Base-by-base conservation (phyloP, 2,113 vertebrate genomes). In the Neogobius melanostomus region DNA sequence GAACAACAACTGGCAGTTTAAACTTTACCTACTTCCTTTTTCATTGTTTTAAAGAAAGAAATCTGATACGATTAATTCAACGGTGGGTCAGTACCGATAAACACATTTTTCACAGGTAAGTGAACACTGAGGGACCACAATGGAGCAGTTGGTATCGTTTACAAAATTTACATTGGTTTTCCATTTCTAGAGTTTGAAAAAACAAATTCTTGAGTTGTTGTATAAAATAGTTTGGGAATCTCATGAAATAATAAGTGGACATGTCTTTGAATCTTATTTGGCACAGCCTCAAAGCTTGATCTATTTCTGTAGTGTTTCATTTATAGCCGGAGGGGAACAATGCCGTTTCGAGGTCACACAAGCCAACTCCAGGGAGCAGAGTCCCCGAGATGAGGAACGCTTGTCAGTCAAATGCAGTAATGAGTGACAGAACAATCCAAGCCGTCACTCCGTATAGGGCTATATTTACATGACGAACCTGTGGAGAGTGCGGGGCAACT, bases 351-450 rank as follows among this genome's bases (percentile, higher is more conserved):
- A 42, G 65, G 74, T 87, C 78, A 76, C 62, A 66, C 36, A 52
- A 46, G 60, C 68, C 75, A 68, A 64, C 53, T 66, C 46, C 50
- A 12, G 21, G 47, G 53, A 75, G 61, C 2, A 14, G 63, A 61
- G 71, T 82, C 74, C 64, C 16, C 9, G 80, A 59, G 76, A 69
- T 56, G 43, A 74, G 64, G 71, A 82, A 71, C 57, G 68, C 46
- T 82, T 72, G 80, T 82, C 82, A 87, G 17, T 84, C 72, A 87
- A 63, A 51, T 6, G 12, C 11, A 9, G 44, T 16, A 16, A 47
- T 77, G 80, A 83, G 63, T 84, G 80, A 81, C 84, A 82, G 81
- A 72, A 48, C 61, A 76, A 75, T 72, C 12, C 10, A 14, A 64
- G 44, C 45, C 60, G 43, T 80, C 65, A 68, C 66, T 76, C 45